Evolutionary conservation across 2,888 invertebrate species (phyloP), one percentile per base, ranked within the genome.

Genomic region (Acanthosepion pharaonis): DNA sequence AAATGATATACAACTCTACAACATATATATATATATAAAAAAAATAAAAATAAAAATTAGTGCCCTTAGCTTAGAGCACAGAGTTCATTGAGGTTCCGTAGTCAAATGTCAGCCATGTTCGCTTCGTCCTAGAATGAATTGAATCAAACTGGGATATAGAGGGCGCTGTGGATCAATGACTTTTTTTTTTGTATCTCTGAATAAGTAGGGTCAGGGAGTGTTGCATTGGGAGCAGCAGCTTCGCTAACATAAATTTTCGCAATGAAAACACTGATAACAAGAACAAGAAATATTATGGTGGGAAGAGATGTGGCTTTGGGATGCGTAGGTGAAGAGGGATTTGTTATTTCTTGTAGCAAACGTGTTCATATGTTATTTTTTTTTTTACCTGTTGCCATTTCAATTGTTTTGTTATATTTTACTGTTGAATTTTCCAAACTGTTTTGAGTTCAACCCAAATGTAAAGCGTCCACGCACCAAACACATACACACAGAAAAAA

Each of bases 121-220:
- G 33, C 15, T 78, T 15, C 3, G 78, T 78, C 4, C n/a, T n/a
- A 5, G n/a, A 78, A 78, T 15, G 78, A 78, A 78, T 78, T 78
- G n/a, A 78, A 78, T 15, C 78, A n/a, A 78, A 78, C n/a, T 78
- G 18, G n/a, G 15, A 78, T 33, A 78, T 78, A 78, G 78, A 78
- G 78, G n/a, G 78, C 78, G 78, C n/a, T 78, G 20, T n/a, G 78
- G 78, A 78, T 78, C 78, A 78, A 78, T 78, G 78, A n/a, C n/a
- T 78, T 11, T 78, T 78, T 8, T 78, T 78, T 78, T n/a, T n/a
- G n/a, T 33, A 33, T 33, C 15, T 9, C n/a, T 78, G 78, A 5
- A n/a, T 33, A 20, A 1, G 33, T n/a, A 78, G n/a, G 78, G 78
- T n/a, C n/a, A n/a, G n/a, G 78, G 78, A n/a, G n/a, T 78, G 78